phyloP scores from a whole-genome alignment of 1,140 invertebrate species.

The Polyergus mexicanus region DNA sequence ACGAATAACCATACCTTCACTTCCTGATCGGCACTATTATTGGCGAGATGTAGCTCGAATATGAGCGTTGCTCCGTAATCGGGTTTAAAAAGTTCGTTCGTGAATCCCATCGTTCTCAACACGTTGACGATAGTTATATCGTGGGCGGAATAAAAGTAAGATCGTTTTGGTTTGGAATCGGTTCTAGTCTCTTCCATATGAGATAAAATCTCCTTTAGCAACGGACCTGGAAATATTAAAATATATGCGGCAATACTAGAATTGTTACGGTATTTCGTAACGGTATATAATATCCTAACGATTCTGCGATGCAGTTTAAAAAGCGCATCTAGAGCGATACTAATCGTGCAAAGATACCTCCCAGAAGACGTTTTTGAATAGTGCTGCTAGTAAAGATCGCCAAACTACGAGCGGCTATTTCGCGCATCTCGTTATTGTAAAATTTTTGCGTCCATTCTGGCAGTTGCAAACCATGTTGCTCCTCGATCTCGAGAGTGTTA shows the following conservation, averaged over 20 bases:
- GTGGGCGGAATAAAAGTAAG: conserved; percentile 91
- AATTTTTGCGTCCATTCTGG: conserved; percentile 91
- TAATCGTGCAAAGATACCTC: conserved; percentile 84
- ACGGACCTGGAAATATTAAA: conserved; percentile 78
- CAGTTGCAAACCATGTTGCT: conserved; percentile 88
- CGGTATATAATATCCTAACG: not conserved
- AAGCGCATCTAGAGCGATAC: not conserved
- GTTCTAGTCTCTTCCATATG: conserved; percentile 79
- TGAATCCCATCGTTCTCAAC: conserved; percentile 90
- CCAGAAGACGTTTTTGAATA: conserved; percentile 91
- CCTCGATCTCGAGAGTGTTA: conserved; percentile 91
- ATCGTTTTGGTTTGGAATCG: conserved; percentile 83
- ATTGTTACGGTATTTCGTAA: not conserved
- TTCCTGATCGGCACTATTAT: conserved; percentile 72
- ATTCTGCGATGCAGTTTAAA: conserved; percentile 7
- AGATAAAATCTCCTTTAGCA: conserved; percentile 84
- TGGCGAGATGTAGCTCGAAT: conserved; percentile 86
- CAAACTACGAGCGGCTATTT: conserved; percentile 90
- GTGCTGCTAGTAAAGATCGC: conserved; percentile 90
- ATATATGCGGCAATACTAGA: no score
- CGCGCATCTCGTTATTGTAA: conserved; percentile 90
- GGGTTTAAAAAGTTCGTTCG: conserved; percentile 88
- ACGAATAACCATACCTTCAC: conserved; percentile 79
- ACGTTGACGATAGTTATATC: conserved; percentile 91
- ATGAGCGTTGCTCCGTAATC: conserved; percentile 90